A percentile compares a stretch with the other conserved stretches of the same genome.
Evolutionary conservation across 2,888 invertebrate species (phyloP).

Genomic region (Lepidocyrtoides sp.): DNA sequence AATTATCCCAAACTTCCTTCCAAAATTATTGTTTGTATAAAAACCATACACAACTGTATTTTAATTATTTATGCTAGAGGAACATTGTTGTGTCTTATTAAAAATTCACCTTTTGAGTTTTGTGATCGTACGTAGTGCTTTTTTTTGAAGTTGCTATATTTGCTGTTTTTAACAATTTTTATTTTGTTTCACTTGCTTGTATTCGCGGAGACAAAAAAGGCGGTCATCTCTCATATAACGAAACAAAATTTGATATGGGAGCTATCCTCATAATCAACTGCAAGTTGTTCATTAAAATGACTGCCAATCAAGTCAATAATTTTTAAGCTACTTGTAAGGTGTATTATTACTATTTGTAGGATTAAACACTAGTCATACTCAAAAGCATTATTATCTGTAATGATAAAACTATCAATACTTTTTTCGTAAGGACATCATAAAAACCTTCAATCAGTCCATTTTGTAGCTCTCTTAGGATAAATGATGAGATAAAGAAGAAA

Average conservation of each 20-base stretch:
- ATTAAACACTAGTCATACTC: slow-evolving; percentile 1
- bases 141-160: neutral
- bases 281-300: slow-evolving; percentile 77
- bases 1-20: neutral
- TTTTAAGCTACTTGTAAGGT: slow-evolving; percentile 12
- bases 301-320: slow-evolving; percentile 78
- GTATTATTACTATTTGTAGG: neutral
- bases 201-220: neutral
- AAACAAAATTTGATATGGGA: too few species aligned
- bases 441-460: slow-evolving; percentile 57
- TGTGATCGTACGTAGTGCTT: slow-evolving; percentile 27
- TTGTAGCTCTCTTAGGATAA: slow-evolving; percentile 10
- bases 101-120: neutral
- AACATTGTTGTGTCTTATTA: neutral
- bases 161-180: slow-evolving; percentile 4
- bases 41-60: neutral
- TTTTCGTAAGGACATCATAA: neutral
- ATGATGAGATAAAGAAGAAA: neutral
- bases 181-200: neutral
- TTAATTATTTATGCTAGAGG: neutral
- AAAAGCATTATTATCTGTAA: neutral
- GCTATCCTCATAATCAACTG: slow-evolving; percentile 63
- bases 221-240: neutral
- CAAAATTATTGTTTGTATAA: neutral
- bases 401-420: neutral